Conservation (phyloP, 2,888 invertebrate species). For the Drosophila helvetica region DNA sequence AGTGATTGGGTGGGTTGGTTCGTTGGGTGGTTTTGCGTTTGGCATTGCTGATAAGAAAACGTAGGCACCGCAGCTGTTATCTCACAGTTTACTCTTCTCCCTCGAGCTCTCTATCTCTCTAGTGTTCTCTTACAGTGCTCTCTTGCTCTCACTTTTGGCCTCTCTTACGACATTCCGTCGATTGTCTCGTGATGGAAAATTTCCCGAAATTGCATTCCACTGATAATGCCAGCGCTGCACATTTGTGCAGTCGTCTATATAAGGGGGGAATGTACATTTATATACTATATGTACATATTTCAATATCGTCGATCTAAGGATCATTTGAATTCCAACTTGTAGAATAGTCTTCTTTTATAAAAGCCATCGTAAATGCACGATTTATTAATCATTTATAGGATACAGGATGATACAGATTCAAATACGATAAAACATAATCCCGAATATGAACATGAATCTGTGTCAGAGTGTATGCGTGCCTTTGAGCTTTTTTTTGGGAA, state of each 20-base stretch:
- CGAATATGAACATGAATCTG: slow-evolving; percentile 2
- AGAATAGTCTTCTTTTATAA: too few relatives aligned
- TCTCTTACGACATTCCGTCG: slow-evolving; percentile 20
- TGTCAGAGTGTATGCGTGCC: slow-evolving; percentile 1
- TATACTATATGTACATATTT: too few relatives aligned
- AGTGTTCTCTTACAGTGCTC: neutral
- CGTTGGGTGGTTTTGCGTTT: neutral
- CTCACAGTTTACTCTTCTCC: slow-evolving; percentile 13
- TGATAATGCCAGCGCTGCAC: slow-evolving; percentile 48
- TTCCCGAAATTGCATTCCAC: slow-evolving; percentile 60
- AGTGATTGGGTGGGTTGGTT: neutral
- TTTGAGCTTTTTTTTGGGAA: slow-evolving; percentile 13
- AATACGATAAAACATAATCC: neutral
- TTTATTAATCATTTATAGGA: too few relatives aligned
- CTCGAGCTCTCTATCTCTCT: neutral
- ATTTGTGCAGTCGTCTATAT: slow-evolving; percentile 23
- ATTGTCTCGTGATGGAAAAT: slow-evolving; percentile 58
- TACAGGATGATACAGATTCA: too few relatives aligned
- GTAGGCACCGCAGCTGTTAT: slow-evolving; percentile 25
- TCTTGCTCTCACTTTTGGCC: neutral
- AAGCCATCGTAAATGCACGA: too few relatives aligned
- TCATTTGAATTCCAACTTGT: too few relatives aligned
- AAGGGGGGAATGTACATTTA: neutral
- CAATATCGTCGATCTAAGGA: too few relatives aligned
- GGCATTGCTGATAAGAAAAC: slow-evolving; percentile 33